Evolutionary conservation across 2,113 vertebrate species (phyloP).

Genomic region (Nipponia nippon): DNA sequence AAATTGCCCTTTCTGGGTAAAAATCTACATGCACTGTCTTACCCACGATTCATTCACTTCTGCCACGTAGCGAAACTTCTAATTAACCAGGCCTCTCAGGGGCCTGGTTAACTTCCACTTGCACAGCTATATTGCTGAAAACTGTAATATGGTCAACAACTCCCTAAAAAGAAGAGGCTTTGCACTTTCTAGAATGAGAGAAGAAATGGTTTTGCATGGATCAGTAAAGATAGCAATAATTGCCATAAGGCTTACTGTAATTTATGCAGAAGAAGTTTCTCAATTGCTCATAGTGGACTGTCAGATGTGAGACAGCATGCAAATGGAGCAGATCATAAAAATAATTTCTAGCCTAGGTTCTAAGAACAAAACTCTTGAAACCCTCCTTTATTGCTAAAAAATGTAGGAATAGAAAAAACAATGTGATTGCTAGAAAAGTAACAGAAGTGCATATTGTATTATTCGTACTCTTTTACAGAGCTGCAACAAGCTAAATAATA

Average conservation of each 20-base stretch:
- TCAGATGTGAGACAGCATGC: conserved; percentile 57
- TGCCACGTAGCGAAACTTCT: conserved; percentile 24
- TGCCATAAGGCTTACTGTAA: conserved; percentile 55
- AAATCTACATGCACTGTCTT: not conserved
- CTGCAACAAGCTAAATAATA: not conserved
- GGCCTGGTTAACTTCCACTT: conserved; percentile 50
- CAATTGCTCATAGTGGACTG: conserved; percentile 61
- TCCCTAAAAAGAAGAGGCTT: conserved; percentile 45
- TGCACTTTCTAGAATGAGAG: conserved; percentile 39
- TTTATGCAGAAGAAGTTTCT: conserved; percentile 60
- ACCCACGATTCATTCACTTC: conserved; percentile 14
- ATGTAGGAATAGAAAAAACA: not conserved
- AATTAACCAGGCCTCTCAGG: conserved; percentile 37
- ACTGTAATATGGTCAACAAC: conserved; percentile 37
- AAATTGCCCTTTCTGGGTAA: conserved; percentile 12
- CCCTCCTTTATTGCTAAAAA: conserved; percentile 20
- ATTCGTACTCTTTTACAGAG: not conserved
- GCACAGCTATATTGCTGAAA: conserved; percentile 29
- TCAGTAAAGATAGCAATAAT: conserved; percentile 65
- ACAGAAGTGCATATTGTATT: not conserved
- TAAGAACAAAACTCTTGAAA: conserved; percentile 37
- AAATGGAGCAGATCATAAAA: conserved; percentile 57
- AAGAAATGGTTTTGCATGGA: conserved; percentile 57
- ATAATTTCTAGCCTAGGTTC: conserved; percentile 43
- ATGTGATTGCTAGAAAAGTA: not conserved